Evolutionary conservation across 2,113 vertebrate genomes (phyloP).

Genomic region (Alouatta palliata): DNA sequence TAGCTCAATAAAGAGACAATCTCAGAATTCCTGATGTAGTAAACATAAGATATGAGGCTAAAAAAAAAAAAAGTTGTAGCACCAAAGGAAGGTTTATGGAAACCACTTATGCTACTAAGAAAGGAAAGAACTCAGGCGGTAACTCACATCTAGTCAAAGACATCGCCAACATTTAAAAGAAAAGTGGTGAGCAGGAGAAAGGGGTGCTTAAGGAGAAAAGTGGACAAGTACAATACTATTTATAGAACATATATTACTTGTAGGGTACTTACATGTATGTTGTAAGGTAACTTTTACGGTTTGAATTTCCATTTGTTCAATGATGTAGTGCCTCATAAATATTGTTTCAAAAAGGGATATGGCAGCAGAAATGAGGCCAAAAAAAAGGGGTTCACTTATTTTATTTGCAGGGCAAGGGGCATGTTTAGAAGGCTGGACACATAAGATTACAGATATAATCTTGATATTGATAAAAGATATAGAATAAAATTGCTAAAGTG

Average conservation of each 20-base stretch:
- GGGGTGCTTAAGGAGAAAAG: neutral
- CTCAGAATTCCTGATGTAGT: neutral
- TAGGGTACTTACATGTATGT: neutral
- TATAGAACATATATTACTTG: neutral
- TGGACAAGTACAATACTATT: neutral
- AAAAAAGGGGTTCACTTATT: rapidly evolving
- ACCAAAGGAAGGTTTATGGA: neutral
- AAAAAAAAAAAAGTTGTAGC: neutral
- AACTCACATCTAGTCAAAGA: neutral
- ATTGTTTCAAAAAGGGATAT: neutral
- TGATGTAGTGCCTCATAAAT: neutral
- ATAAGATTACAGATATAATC: neutral
- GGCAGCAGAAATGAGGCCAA: neutral
- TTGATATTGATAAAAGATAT: neutral
- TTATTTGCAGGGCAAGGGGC: too few relatives aligned
- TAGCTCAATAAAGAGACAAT: neutral
- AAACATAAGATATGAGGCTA: neutral
- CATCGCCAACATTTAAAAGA: neutral
- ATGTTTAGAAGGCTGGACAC: neutral
- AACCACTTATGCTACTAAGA: neutral
- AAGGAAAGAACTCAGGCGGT: neutral
- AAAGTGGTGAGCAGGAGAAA: neutral
- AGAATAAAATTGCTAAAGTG: neutral
- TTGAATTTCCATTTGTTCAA: neutral
- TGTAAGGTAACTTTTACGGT: neutral